These are phyloP conservation scores for Dolichoris vasculosae DNA, from an alignment of 1,140 invertebrate species.

Conservation along the genomic window DNA sequence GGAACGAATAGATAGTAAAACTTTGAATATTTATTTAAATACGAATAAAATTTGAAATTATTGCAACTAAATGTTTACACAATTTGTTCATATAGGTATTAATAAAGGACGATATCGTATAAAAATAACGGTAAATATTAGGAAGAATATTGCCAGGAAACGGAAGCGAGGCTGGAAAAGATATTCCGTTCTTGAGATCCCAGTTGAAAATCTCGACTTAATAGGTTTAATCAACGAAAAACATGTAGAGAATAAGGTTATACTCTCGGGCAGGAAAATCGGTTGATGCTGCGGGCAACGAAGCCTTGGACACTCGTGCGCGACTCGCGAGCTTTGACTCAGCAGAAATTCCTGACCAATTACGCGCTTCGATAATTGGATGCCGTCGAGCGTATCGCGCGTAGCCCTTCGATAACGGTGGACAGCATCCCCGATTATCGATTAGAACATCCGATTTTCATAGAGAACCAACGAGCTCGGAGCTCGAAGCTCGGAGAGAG, in stretches of 20 bases:
- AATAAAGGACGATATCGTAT: no score
- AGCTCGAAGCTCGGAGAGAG: neutral
- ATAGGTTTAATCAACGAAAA: conserved; percentile 68
- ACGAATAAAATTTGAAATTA: no score
- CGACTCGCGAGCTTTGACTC: conserved; percentile 55
- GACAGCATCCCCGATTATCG: conserved; percentile 56
- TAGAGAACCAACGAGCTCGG: neutral
- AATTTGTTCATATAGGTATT: no score
- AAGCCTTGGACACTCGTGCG: neutral
- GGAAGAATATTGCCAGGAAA: neutral
- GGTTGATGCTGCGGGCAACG: conserved; percentile 52
- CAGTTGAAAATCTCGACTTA: conserved; percentile 55
- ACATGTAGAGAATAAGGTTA: conserved; percentile 46
- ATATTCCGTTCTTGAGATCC: neutral
- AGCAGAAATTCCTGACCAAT: conserved; percentile 68
- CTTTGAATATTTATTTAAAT: no score
- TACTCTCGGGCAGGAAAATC: conserved; percentile 40
- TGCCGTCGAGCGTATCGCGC: conserved; percentile 65
- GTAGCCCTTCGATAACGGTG: conserved; percentile 28
- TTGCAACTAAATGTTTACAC: no score
- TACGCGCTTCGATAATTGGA: conserved; percentile 69
- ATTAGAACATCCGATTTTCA: conserved; percentile 56
- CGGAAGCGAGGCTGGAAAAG: neutral
- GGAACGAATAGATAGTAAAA: no score
- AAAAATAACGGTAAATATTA: no score